Conservation (phyloP, 2,888 invertebrate genomes). For the Automeris io region DNA sequence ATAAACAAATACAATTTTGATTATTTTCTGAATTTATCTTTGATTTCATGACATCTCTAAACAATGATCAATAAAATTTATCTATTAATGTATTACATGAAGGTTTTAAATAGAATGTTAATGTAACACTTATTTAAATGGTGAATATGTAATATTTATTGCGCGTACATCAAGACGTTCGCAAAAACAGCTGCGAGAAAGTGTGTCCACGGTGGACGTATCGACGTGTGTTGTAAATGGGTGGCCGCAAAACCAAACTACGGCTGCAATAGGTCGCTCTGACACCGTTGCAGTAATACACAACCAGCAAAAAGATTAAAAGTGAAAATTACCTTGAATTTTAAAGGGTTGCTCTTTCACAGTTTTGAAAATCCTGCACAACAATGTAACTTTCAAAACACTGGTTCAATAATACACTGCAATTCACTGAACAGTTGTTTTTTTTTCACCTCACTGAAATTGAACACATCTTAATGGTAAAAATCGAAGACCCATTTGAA, state of each 20-base stretch:
- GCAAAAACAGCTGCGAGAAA: constrained; percentile 43
- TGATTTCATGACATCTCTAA: no score
- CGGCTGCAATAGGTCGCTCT: constrained; percentile 47
- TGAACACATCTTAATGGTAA: constrained; percentile 55
- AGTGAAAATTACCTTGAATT: constrained; percentile 48
- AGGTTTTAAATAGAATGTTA: no score
- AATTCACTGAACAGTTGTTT: constrained; percentile 28
- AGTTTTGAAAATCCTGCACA: constrained; percentile 48
- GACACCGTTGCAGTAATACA: constrained; percentile 36
- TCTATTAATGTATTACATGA: no score
- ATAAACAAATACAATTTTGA: no score
- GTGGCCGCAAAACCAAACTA: constrained; percentile 48
- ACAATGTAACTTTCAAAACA: constrained; percentile 31
- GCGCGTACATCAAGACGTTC: constrained; percentile 26
- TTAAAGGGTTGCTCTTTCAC: constrained; percentile 38
- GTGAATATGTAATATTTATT: constrained; percentile 11
- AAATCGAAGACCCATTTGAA: constrained; percentile 33
- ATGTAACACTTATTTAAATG: no score
- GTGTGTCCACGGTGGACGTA: constrained; percentile 30
- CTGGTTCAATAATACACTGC: constrained; percentile 27
- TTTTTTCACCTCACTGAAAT: constrained; percentile 59
- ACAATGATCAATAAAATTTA: no score
- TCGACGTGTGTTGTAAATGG: constrained; percentile 58
- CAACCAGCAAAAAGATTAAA: constrained; percentile 22
- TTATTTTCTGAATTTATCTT: no score